Conservation (phyloP, 2,888 invertebrate species). For the Panopea generosa region DNA sequence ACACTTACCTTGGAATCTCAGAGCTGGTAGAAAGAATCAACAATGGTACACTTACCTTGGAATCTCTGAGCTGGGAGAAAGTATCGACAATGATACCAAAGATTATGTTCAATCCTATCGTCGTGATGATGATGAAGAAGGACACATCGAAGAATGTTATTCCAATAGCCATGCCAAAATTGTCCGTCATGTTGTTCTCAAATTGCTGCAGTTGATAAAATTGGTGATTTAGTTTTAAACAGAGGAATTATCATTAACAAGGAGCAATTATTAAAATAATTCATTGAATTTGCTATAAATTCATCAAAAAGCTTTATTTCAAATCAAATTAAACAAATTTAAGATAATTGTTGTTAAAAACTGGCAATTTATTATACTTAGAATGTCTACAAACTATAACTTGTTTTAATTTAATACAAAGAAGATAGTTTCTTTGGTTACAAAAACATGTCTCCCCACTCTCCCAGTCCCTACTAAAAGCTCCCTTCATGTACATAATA, state of each 20-base stretch:
- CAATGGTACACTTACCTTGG: constrained; percentile 84
- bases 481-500: too few species aligned
- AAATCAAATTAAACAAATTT: constrained; percentile 1
- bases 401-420: too few species aligned
- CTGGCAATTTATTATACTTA: too few species aligned
- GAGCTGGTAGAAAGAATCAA: constrained; percentile 83
- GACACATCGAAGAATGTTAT: constrained; percentile 81
- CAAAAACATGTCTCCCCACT: too few species aligned
- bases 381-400: too few species aligned
- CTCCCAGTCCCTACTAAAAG: too few species aligned
- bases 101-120: constrained; percentile 84
- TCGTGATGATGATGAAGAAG: constrained; percentile 84
- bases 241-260: too few species aligned
- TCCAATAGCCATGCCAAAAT: constrained; percentile 69
- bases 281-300: not conserved
- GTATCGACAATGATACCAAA: constrained; percentile 85
- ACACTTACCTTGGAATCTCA: too few species aligned
- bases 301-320: not conserved
- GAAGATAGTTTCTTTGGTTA: too few species aligned
- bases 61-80: constrained; percentile 84
- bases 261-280: not conserved
- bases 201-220: constrained; percentile 63
- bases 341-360: too few species aligned
- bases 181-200: constrained; percentile 64
- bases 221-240: too few species aligned